Evolutionary conservation across 2,113 vertebrate genomes (phyloP).

Genomic region (Nestor notabilis): DNA sequence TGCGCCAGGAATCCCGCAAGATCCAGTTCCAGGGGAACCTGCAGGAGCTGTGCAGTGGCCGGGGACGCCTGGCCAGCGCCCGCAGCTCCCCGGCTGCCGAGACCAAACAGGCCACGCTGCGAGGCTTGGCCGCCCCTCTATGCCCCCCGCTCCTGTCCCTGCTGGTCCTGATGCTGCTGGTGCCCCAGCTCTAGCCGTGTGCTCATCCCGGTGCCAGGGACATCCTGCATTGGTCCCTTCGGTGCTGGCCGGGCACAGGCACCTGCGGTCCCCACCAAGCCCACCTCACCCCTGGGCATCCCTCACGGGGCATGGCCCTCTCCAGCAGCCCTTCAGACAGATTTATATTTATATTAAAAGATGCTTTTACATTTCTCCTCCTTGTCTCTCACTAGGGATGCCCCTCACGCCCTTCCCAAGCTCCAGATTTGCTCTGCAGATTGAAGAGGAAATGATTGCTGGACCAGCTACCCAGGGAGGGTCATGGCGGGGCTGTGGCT

Average conservation of each 20-base stretch:
- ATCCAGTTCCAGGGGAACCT: slow-evolving; percentile 94
- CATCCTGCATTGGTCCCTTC: rapidly evolving
- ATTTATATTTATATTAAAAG: slow-evolving; percentile 81
- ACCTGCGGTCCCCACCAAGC: rapidly evolving
- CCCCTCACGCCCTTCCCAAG: not conserved
- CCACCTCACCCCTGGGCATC: not conserved
- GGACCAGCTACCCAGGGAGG: not conserved
- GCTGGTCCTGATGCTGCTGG: slow-evolving; percentile 41
- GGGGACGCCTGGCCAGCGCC: slow-evolving; percentile 63
- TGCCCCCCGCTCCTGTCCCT: not conserved
- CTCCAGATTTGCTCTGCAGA: not conserved
- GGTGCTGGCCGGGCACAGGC: not conserved
- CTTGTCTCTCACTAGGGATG: not conserved
- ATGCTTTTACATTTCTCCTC: slow-evolving; percentile 61
- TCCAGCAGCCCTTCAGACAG: slow-evolving; percentile 68
- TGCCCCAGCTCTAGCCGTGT: slow-evolving; percentile 45
- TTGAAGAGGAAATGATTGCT: not conserved
- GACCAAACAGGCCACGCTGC: slow-evolving; percentile 90
- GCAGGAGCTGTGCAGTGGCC: slow-evolving; percentile 88
- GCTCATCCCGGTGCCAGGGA: not conserved
- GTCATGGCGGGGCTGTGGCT: not conserved
- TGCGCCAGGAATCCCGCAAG: slow-evolving; percentile 91
- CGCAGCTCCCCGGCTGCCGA: slow-evolving; percentile 60
- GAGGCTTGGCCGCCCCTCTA: slow-evolving; percentile 37
- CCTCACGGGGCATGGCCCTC: not conserved